Evolutionary conservation across 2,113 vertebrate species (phyloP).

Genomic region (Paraplagusia blochii): DNA sequence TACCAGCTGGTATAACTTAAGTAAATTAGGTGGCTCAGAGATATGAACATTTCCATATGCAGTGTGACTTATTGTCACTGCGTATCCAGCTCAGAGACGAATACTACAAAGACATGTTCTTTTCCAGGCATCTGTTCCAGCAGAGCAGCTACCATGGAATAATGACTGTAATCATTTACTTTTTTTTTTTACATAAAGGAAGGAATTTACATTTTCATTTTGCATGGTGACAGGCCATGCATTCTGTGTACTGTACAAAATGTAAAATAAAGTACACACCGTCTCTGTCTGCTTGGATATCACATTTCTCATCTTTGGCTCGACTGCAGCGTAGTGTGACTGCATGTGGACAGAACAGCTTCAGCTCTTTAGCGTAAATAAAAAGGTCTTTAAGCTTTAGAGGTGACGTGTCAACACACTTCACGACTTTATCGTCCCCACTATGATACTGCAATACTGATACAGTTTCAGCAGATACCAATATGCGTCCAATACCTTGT

Average conservation of each 20-base stretch:
- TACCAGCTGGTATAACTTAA: constrained; percentile 25
- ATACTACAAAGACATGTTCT: constrained; percentile 35
- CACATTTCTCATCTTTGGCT: constrained; percentile 17
- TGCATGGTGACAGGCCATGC: constrained; percentile 41
- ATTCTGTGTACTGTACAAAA: constrained; percentile 14
- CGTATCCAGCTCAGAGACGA: constrained; percentile 31
- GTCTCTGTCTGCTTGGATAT: constrained; percentile 6
- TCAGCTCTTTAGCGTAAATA: constrained; percentile 30
- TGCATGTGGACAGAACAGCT: constrained; percentile 19
- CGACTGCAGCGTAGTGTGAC: constrained; percentile 15
- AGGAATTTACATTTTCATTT: constrained; percentile 25
- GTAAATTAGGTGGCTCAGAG: constrained; percentile 35
- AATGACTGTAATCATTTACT: constrained; percentile 41
- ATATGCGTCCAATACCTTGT: too few species aligned
- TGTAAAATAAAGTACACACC: constrained; percentile 33
- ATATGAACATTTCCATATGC: constrained; percentile 27
- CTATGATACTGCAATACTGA: too few species aligned
- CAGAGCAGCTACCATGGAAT: constrained; percentile 40
- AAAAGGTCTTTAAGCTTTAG: constrained; percentile 22
- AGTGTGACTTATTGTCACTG: constrained; percentile 44
- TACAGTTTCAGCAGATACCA: too few species aligned
- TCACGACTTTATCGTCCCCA: too few species aligned
- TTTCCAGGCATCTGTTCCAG: constrained; percentile 45
- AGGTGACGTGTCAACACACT: constrained; percentile 14
- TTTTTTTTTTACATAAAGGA: constrained; percentile 7